These are phyloP conservation scores for Brenthis daphne DNA, from an alignment of 2,888 invertebrate genomes.

Conservation along the genomic window DNA sequence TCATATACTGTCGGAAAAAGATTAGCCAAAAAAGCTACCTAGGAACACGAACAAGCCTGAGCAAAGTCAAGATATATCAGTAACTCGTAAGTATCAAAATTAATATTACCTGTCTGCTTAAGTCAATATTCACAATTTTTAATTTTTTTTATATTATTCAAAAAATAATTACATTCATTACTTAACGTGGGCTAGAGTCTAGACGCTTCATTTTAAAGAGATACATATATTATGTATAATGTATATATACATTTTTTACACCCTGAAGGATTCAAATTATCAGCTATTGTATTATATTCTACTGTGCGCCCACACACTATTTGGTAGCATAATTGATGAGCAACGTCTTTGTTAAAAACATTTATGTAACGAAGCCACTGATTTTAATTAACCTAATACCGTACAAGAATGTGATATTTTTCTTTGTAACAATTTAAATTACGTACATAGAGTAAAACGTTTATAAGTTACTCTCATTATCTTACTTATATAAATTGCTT, in stretches of 20 bases:
- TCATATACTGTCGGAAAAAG: no score
- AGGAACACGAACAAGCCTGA: no score
- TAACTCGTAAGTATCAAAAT: no score
- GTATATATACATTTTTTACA: slow-evolving; percentile 16
- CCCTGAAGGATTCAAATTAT: slow-evolving; percentile 21
- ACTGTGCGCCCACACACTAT: slow-evolving; percentile 31
- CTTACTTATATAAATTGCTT: no score
- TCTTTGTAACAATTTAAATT: slow-evolving; percentile 11
- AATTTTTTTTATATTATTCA: not conserved
- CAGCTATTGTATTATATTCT: slow-evolving; percentile 31
- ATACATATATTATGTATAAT: not conserved
- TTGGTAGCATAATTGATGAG: slow-evolving; percentile 34
- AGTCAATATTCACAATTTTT: not conserved
- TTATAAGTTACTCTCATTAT: not conserved
- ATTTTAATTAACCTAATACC: slow-evolving; percentile 30
- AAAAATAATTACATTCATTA: slow-evolving; percentile 1
- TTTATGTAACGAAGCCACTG: slow-evolving; percentile 25
- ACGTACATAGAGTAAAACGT: not conserved
- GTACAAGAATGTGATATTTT: slow-evolving; percentile 1
- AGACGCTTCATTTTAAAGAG: slow-evolving; percentile 9
- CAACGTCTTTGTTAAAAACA: slow-evolving; percentile 31
- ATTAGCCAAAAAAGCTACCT: no score
- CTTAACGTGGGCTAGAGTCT: not conserved
- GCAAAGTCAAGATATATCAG: no score
- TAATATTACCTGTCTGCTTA: no score